A percentile compares a stretch with the other conserved stretches of the same genome.
Conservation (phyloP, 2,797 vertebrate species). For the Avahi laniger region DNA sequence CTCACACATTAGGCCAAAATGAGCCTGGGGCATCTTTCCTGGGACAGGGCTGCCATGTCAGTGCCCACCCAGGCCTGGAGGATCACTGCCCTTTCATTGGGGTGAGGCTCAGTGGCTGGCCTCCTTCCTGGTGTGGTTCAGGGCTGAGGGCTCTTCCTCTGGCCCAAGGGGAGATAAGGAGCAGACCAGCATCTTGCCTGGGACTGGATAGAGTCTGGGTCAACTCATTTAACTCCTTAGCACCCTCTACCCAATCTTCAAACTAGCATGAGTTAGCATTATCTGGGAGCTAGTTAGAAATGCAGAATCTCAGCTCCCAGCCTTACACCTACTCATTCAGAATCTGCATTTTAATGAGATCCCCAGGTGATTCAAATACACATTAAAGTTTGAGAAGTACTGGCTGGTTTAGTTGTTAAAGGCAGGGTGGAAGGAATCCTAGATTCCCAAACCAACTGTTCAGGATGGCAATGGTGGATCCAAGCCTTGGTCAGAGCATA, state of each 20-base stretch:
- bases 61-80: background rate
- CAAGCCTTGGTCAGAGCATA: background rate
- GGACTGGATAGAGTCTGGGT: background rate
- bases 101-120: background rate
- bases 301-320: background rate
- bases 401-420: background rate
- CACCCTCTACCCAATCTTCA: background rate
- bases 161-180: background rate
- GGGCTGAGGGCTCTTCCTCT: background rate
- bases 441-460: conserved; percentile 19
- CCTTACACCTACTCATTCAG: background rate
- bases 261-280: background rate
- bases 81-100: background rate
- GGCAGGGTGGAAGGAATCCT: background rate
- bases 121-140: background rate
- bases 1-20: background rate
- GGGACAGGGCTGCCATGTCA: background rate
- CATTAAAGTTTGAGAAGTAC: background rate
- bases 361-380: background rate
- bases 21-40: background rate
- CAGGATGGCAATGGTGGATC: background rate
- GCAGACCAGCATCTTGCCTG: background rate
- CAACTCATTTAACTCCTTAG: background rate
- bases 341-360: conserved; percentile 58
- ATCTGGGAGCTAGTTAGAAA: background rate